These are phyloP conservation scores for Phaedon cochleariae DNA, from an alignment of 2,888 invertebrate species.

Conservation along the genomic window DNA sequence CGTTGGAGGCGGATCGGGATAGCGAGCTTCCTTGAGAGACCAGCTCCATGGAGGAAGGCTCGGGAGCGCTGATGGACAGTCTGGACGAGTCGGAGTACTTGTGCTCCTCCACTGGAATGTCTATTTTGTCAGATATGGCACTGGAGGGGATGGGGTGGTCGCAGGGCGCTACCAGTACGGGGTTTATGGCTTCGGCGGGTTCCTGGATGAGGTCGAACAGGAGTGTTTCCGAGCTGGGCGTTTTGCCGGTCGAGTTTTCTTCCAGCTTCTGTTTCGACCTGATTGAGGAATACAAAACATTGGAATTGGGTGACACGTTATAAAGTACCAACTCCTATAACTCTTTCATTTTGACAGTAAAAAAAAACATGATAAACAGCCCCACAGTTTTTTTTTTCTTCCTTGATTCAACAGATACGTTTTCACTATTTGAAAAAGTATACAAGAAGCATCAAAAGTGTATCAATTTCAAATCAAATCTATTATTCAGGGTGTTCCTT, in stretches of 20 bases:
- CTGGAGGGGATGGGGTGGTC: conserved; percentile 57
- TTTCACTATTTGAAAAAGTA: too few species aligned
- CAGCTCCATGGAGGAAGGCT: conserved; percentile 63
- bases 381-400: too few species aligned
- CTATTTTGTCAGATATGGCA: conserved; percentile 70
- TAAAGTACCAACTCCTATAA: too few species aligned
- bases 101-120: conserved; percentile 57
- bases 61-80: conserved; percentile 71
- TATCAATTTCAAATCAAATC: too few species aligned
- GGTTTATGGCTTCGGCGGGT: conserved; percentile 51
- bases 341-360: too few species aligned
- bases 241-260: conserved; percentile 62
- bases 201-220: conserved; percentile 47
- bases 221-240: conserved; percentile 58
- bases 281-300: conserved; percentile 52
- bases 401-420: too few species aligned
- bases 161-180: conserved; percentile 43
- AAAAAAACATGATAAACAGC: too few species aligned
- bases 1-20: conserved; percentile 58
- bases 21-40: conserved; percentile 53
- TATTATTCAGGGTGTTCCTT: too few species aligned
- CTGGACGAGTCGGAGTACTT: conserved; percentile 30
- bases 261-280: conserved; percentile 76
- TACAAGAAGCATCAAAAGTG: too few species aligned
- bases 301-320: too few species aligned